phyloP scores from a whole-genome alignment of 2,113 vertebrate species.

The Callithrix jacchus region DNA sequence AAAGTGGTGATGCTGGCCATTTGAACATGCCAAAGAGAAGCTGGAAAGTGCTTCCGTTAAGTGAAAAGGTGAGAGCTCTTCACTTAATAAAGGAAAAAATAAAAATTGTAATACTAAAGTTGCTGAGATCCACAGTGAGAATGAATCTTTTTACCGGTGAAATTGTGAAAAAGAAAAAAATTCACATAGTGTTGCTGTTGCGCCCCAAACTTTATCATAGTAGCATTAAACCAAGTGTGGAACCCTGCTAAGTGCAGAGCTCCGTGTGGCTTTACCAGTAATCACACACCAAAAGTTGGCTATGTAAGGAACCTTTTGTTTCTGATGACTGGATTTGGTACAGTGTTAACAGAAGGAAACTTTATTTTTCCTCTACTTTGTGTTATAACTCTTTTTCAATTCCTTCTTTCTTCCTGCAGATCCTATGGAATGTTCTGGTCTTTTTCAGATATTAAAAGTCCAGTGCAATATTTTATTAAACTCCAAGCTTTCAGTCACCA shows the following conservation, averaged over 20 bases:
- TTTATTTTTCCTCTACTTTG: not conserved
- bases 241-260: no score
- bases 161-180: not conserved
- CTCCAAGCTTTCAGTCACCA: not conserved
- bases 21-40: not conserved
- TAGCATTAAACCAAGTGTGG: not conserved
- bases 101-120: not conserved
- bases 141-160: not conserved
- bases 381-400: not conserved
- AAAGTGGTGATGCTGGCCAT: not conserved
- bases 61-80: not conserved
- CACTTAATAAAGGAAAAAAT: not conserved
- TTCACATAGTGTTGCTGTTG: not conserved
- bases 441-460: not conserved
- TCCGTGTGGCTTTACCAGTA: not conserved
- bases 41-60: not conserved
- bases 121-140: not conserved
- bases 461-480: not conserved
- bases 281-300: not conserved
- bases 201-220: not conserved
- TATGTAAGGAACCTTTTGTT: not conserved
- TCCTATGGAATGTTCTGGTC: not conserved
- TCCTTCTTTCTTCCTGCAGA: not conserved
- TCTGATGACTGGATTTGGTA: not conserved
- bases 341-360: not conserved